Percentiles rank a stretch among this genome's conserved stretches.
These are phyloP conservation scores for Drosophila sturtevanti DNA, from an alignment of 1,140 invertebrate species.

Conservation along the genomic window DNA sequence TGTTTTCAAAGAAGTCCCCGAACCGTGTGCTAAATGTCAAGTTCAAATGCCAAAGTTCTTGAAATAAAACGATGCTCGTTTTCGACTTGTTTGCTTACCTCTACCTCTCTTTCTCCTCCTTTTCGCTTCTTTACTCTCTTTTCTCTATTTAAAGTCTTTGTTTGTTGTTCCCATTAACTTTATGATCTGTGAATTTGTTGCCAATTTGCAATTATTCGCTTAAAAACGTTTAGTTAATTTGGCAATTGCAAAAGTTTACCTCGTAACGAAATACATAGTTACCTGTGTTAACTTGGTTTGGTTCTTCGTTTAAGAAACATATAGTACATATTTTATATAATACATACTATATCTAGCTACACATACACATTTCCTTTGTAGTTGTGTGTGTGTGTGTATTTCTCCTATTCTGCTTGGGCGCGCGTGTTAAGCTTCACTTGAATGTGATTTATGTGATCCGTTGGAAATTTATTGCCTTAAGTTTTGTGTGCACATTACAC, in stretches of 20 bases:
- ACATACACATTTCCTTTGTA: background rate
- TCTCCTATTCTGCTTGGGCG: conserved; percentile 69
- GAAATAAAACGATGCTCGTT: conserved; percentile 74
- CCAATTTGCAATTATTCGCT: conserved; percentile 78
- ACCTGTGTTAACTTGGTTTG: background rate
- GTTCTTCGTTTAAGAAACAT: too few relatives aligned
- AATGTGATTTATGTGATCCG: conserved; percentile 81
- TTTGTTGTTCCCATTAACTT: conserved; percentile 50
- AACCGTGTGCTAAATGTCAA: conserved; percentile 81
- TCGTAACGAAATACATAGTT: background rate
- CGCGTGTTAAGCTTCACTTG: conserved; percentile 81
- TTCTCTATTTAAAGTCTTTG: conserved; percentile 32
- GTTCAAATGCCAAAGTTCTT: conserved; percentile 81
- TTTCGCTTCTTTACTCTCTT: background rate
- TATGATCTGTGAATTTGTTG: conserved; percentile 81
- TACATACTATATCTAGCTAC: background rate
- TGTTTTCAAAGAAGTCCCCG: conserved; percentile 80
- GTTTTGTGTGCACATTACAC: conserved; percentile 63
- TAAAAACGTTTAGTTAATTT: conserved; percentile 76
- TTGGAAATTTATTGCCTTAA: conserved; percentile 76
- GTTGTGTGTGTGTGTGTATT: conserved; percentile 34
- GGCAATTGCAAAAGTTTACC: conserved; percentile 57
- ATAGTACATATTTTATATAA: background rate
- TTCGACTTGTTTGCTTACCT: conserved; percentile 14
- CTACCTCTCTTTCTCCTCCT: background rate